Conservation (phyloP, 2,888 invertebrate genomes). For the Lepidochitona cinerea region DNA sequence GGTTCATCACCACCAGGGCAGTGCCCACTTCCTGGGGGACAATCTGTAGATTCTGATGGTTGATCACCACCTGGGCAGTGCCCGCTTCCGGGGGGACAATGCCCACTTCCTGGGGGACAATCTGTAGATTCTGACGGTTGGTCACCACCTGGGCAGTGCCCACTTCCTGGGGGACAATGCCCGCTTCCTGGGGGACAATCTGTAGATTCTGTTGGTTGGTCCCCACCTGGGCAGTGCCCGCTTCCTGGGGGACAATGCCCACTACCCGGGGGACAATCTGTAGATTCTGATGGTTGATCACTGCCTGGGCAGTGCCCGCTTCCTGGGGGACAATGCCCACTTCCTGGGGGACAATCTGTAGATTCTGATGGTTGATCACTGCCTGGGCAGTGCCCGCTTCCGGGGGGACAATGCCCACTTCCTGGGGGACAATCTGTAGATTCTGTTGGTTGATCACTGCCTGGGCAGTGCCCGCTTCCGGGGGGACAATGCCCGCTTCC, state of each 20-base stretch:
- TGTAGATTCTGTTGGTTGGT: not conserved
- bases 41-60: conserved; percentile 14
- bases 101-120: conserved; percentile 14
- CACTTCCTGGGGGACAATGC: conserved; percentile 1
- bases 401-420: not conserved
- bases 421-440: conserved; percentile 5
- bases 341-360: not conserved
- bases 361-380: not conserved
- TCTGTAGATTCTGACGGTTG: not conserved
- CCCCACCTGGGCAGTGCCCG: not conserved
- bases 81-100: conserved; percentile 22
- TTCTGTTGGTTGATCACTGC: not conserved
- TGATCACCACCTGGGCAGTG: conserved; percentile 26
- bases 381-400: not conserved
- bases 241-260: conserved; percentile 1
- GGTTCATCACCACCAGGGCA: conserved; percentile 20
- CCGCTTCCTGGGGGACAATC: conserved; percentile 1
- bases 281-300: not conserved
- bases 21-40: not conserved
- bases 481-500: conserved; percentile 4
- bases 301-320: not conserved
- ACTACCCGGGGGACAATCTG: not conserved
- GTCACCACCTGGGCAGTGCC: not conserved
- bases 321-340: not conserved
- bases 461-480: not conserved